phyloP scores from a whole-genome alignment of 2,113 vertebrate genomes.

The Cyprinodon brontotheroides region DNA sequence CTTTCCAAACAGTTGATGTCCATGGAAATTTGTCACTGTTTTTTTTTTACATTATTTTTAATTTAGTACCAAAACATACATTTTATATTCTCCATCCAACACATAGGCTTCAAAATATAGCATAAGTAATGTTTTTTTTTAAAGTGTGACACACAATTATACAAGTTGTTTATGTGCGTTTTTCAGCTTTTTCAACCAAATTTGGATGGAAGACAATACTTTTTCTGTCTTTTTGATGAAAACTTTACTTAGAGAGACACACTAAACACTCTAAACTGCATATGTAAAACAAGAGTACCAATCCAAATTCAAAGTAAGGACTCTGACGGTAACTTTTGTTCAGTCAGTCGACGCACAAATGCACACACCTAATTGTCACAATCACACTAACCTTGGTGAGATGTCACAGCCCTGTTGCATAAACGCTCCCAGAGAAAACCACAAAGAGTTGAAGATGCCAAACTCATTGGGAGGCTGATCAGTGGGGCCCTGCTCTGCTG shows the following conservation, averaged over 20 bases:
- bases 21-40: neutral
- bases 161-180: too few relatives aligned
- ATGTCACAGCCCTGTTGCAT: slow-evolving; percentile 99
- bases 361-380: neutral
- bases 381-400: slow-evolving; percentile 89
- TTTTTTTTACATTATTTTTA: neutral
- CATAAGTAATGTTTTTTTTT: neutral
- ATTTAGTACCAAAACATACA: neutral
- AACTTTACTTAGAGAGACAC: neutral
- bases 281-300: neutral
- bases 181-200: neutral
- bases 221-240: neutral
- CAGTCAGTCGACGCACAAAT: slow-evolving; percentile 24
- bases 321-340: slow-evolving; percentile 27
- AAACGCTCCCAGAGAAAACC: slow-evolving; percentile 99
- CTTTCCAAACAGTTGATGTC: neutral
- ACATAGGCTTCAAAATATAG: neutral
- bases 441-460: slow-evolving; percentile 99
- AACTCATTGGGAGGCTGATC: slow-evolving; percentile 99
- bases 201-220: neutral
- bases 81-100: neutral
- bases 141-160: neutral
- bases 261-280: neutral
- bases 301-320: slow-evolving; percentile 15
- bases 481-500: slow-evolving; percentile 85